Evolutionary conservation across 2,797 vertebrate species (phyloP).

Genomic region (Cygnus olor): DNA sequence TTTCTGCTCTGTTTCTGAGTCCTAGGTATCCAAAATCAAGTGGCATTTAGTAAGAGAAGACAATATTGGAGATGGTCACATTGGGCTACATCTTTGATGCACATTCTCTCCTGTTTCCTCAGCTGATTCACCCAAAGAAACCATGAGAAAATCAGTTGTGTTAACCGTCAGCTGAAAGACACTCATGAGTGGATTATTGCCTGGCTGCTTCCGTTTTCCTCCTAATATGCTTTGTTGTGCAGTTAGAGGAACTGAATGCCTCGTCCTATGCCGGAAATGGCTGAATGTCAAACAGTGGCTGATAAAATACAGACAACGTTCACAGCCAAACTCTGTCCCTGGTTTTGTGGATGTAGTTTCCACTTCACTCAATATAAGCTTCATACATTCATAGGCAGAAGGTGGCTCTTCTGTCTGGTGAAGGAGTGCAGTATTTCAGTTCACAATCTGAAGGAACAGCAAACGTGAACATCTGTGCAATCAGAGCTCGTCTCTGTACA

Average conservation of each 20-base stretch:
- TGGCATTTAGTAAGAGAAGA: neutral
- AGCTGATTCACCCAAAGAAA: neutral
- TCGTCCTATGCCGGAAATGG: neutral
- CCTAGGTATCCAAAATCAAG: neutral
- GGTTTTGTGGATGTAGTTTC: neutral
- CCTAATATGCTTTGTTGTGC: neutral
- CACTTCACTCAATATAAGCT: neutral
- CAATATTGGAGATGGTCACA: neutral
- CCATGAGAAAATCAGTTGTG: neutral
- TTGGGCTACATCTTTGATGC: neutral
- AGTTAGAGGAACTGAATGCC: neutral
- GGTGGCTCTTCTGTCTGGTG: neutral
- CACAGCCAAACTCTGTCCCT: neutral
- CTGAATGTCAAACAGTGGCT: neutral
- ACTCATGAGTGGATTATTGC: neutral
- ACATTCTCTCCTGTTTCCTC: neutral
- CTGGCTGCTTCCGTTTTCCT: constrained; percentile 1
- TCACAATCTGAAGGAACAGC: neutral
- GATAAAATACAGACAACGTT: neutral
- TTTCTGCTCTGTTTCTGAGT: neutral
- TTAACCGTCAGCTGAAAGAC: neutral
- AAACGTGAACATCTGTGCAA: neutral
- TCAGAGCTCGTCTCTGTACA: neutral
- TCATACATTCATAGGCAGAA: neutral
- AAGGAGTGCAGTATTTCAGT: neutral